Percentiles rank a stretch among this genome's conserved stretches.
These are phyloP conservation scores for Halichoeres trimaculatus DNA, from an alignment of 2,113 vertebrate genomes.

Conservation along the genomic window DNA sequence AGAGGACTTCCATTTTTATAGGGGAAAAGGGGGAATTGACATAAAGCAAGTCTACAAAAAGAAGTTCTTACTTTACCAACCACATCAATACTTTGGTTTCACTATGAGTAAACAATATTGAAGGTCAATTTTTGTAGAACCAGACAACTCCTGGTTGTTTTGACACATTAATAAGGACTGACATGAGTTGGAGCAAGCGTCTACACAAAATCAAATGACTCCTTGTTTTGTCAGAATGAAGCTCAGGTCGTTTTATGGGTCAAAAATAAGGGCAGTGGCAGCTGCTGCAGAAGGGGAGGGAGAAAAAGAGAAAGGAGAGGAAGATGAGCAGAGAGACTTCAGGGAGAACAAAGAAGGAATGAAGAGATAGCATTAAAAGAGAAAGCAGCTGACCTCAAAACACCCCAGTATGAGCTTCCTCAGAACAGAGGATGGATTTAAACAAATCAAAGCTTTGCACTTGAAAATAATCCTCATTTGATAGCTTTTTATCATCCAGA, in stretches of 20 bases:
- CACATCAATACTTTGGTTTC: slow-evolving; percentile 11
- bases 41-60: slow-evolving; percentile 3
- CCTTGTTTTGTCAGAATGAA: slow-evolving; percentile 46
- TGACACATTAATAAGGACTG: slow-evolving; percentile 20
- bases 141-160: slow-evolving; percentile 30
- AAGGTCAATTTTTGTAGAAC: slow-evolving; percentile 40
- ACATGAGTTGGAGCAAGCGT: slow-evolving; percentile 6
- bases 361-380: slow-evolving; percentile 53
- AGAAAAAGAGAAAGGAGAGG: slow-evolving; percentile 12
- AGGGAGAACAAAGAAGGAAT: slow-evolving; percentile 43
- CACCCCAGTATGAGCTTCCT: slow-evolving; percentile 49
- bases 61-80: slow-evolving; percentile 2
- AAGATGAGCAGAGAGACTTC: slow-evolving; percentile 10
- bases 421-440: slow-evolving; percentile 45
- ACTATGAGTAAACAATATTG: slow-evolving; percentile 30
- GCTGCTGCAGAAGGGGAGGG: slow-evolving; percentile 40
- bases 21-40: slow-evolving; percentile 3
- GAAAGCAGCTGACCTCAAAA: slow-evolving; percentile 46
- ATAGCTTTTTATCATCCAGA: slow-evolving; percentile 43
- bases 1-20: no score
- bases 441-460: slow-evolving; percentile 47
- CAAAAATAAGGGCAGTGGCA: slow-evolving; percentile 63
- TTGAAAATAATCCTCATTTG: slow-evolving; percentile 59
- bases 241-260: slow-evolving; percentile 68
- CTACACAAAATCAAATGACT: slow-evolving; percentile 35